Conservation (phyloP, 2,113 vertebrate species). For the Gasterosteus aculeatus region DNA sequence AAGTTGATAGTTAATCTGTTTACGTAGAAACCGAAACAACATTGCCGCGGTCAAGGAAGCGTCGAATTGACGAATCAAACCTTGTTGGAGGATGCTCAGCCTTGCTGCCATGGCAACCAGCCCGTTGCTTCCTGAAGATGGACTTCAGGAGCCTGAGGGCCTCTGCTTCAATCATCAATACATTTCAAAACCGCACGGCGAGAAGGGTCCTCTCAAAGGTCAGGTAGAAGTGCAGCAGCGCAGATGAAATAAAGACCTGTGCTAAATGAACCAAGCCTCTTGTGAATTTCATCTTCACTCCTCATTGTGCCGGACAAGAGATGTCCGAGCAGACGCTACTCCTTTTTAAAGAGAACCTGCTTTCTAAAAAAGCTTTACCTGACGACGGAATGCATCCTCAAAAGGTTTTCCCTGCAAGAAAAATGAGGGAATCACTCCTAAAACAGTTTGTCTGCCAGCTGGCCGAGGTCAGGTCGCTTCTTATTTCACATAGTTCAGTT, state of each 20-base stretch:
- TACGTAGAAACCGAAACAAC: slow-evolving; percentile 8
- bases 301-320: background rate
- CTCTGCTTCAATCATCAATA: slow-evolving; percentile 15
- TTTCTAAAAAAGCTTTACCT: background rate
- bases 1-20: background rate
- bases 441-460: slow-evolving; percentile 28
- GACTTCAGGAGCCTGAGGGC: slow-evolving; percentile 24
- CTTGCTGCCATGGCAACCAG: slow-evolving; percentile 35
- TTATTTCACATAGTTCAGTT: background rate
- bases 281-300: background rate
- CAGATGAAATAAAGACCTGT: background rate
- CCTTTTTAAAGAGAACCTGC: background rate
- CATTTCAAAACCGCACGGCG: background rate
- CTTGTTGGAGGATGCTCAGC: slow-evolving; percentile 2
- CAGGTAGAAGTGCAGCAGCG: background rate
- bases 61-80: slow-evolving; percentile 18
- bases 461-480: background rate
- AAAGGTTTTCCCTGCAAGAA: background rate
- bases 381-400: slow-evolving; percentile 25
- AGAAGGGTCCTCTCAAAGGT: slow-evolving; percentile 5
- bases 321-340: background rate
- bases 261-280: background rate
- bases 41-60: slow-evolving; percentile 14
- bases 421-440: slow-evolving; percentile 39
- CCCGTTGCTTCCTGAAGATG: slow-evolving; percentile 10